A percentile compares a stretch with the other conserved stretches of the same genome.
These are phyloP conservation scores for Drosophila lowei DNA, from an alignment of 1,140 invertebrate genomes.

Conservation along the genomic window DNA sequence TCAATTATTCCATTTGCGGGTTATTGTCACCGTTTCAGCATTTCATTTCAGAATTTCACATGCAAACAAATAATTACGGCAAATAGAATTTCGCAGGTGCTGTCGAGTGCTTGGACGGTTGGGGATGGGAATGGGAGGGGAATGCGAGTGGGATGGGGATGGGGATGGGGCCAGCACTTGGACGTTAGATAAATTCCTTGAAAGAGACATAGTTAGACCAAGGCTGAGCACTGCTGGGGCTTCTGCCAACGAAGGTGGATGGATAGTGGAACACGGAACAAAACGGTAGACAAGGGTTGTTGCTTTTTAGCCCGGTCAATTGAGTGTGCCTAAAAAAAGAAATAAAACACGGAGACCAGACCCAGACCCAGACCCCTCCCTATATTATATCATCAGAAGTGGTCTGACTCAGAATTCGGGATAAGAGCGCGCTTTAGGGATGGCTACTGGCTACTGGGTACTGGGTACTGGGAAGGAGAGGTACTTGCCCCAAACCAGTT, in stretches of 20 bases:
- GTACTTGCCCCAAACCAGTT: slow-evolving; percentile 26
- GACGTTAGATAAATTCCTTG: slow-evolving; percentile 34
- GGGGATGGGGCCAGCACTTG: slow-evolving; percentile 16
- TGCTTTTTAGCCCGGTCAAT: slow-evolving; percentile 34
- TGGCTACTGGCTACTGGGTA: not conserved
- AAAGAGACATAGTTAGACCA: slow-evolving; percentile 6
- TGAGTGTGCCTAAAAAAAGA: slow-evolving; percentile 30
- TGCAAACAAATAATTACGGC: slow-evolving; percentile 73
- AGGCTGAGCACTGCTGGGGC: slow-evolving; percentile 51
- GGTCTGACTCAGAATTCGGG: slow-evolving; percentile 27
- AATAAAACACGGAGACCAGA: slow-evolving; percentile 18
- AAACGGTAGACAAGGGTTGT: slow-evolving; percentile 18
- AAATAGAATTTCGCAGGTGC: slow-evolving; percentile 37
- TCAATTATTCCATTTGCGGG: slow-evolving; percentile 60
- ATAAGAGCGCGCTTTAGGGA: not conserved
- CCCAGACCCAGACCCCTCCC: slow-evolving; percentile 8
- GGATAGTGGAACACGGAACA: slow-evolving; percentile 9
- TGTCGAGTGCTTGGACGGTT: slow-evolving; percentile 9
- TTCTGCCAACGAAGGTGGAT: slow-evolving; percentile 32
- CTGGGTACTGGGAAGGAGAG: not conserved
- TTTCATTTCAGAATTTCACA: slow-evolving; percentile 24
- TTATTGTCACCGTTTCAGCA: slow-evolving; percentile 27
- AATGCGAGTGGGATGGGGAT: too few relatives aligned
- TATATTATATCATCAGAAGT: slow-evolving; percentile 29
- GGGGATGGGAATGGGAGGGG: not conserved